phyloP scores from a whole-genome alignment of 1,140 invertebrate species.

The Diabrotica undecimpunctata region DNA sequence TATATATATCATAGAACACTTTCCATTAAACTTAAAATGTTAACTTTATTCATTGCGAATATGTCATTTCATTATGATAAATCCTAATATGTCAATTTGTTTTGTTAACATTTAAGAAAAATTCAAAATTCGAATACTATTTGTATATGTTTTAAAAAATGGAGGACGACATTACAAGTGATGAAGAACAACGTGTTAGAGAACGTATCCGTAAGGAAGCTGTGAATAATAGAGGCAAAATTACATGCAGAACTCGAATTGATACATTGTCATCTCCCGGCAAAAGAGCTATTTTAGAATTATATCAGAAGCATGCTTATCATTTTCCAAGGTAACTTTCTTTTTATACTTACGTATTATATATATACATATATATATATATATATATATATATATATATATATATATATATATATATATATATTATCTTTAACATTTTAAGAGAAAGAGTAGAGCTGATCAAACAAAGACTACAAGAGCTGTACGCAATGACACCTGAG shows the following conservation, averaged over 20 bases:
- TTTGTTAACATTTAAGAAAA: no score
- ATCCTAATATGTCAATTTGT: no score
- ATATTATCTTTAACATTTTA: background rate
- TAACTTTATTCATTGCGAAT: no score
- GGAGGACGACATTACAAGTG: background rate
- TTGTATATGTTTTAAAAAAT: background rate
- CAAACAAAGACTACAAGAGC: slow-evolving; percentile 33
- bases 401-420: no score
- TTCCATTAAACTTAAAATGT: no score
- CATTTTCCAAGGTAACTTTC: slow-evolving; percentile 22
- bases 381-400: no score
- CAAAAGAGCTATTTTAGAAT: slow-evolving; percentile 30
- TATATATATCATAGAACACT: no score
- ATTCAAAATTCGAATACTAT: no score
- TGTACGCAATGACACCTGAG: slow-evolving; percentile 41
- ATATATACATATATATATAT: no score
- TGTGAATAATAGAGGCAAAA: background rate
- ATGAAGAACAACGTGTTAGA: background rate
- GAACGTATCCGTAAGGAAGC: slow-evolving; percentile 1
- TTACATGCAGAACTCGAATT: slow-evolving; percentile 31
- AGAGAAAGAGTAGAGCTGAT: slow-evolving; percentile 31
- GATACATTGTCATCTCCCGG: slow-evolving; percentile 36
- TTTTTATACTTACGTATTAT: no score
- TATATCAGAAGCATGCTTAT: slow-evolving; percentile 32
- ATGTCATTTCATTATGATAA: no score